Conservation (phyloP, 1,140 invertebrate genomes). For the Littorina saxatilis region DNA sequence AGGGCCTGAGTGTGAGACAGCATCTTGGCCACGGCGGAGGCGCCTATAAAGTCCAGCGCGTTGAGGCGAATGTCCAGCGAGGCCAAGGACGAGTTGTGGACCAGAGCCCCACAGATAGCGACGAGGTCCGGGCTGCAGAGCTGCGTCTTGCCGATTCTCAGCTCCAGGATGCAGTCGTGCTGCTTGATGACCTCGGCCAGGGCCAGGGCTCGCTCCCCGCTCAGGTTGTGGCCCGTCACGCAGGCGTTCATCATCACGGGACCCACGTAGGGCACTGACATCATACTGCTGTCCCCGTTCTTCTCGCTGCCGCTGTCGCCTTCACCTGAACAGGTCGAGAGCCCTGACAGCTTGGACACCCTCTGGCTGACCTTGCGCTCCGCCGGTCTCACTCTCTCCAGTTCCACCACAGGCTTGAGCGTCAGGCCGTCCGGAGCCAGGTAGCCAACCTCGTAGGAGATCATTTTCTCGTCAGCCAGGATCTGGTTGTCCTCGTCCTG, state of each 20-base stretch:
- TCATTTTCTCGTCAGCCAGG: constrained; percentile 65
- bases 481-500: constrained; percentile 38
- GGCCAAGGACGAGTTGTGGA: constrained; percentile 49
- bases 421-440: constrained; percentile 58
- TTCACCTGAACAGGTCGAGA: not conserved
- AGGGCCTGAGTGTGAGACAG: constrained; percentile 62
- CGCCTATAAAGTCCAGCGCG: constrained; percentile 63
- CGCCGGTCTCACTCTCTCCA: constrained; percentile 59
- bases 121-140: constrained; percentile 60
- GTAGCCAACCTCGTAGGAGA: constrained; percentile 68
- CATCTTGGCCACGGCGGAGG: constrained; percentile 54
- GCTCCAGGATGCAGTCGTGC: constrained; percentile 64
- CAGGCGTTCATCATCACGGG: constrained; percentile 66
- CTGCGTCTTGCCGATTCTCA: constrained; percentile 68
- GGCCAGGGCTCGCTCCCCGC: constrained; percentile 54
- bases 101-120: constrained; percentile 56
- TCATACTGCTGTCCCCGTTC: constrained; percentile 1
- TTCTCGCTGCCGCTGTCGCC: not conserved
- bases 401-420: constrained; percentile 65
- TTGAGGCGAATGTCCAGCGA: constrained; percentile 71
- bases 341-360: constrained; percentile 56
- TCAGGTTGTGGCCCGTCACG: constrained; percentile 64
- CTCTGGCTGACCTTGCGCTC: constrained; percentile 58
- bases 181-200: constrained; percentile 57
- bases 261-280: constrained; percentile 29